A percentile compares a stretch with the other conserved stretches of the same genome.
Conservation (phyloP, 2,888 invertebrate genomes). For the Dynastes hyllus region DNA sequence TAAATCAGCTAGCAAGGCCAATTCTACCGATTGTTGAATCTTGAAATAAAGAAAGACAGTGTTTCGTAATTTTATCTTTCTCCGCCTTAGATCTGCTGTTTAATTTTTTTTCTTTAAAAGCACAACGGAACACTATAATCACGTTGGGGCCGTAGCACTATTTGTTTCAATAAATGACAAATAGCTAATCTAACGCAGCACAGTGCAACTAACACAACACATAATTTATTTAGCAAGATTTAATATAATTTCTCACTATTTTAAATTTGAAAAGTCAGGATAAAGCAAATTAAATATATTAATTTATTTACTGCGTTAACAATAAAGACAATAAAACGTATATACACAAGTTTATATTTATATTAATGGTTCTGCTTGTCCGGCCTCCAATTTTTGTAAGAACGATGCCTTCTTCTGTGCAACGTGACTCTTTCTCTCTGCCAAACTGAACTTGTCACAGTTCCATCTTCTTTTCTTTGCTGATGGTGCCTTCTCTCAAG, state of each 20-base stretch:
- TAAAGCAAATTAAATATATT: slow-evolving; percentile 3
- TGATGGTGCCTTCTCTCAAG: slow-evolving; percentile 71
- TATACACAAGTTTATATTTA: slow-evolving; percentile 57
- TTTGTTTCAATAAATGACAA: too few relatives aligned
- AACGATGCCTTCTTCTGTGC: slow-evolving; percentile 95
- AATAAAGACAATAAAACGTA: slow-evolving; percentile 13
- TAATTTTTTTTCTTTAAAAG: too few relatives aligned
- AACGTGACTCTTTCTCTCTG: slow-evolving; percentile 93
- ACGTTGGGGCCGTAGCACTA: too few relatives aligned
- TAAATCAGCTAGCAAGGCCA: too few relatives aligned
- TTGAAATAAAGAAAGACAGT: too few relatives aligned
- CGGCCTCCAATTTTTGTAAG: slow-evolving; percentile 78
- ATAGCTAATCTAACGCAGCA: too few relatives aligned
- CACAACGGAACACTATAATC: too few relatives aligned
- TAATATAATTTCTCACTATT: background rate
- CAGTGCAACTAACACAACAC: too few relatives aligned
- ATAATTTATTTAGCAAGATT: too few relatives aligned
- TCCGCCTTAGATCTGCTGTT: too few relatives aligned
- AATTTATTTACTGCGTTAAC: slow-evolving; percentile 12
- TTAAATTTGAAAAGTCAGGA: background rate
- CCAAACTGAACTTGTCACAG: slow-evolving; percentile 89
- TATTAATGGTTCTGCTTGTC: slow-evolving; percentile 70
- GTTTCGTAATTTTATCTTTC: too few relatives aligned
- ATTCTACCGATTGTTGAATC: too few relatives aligned
- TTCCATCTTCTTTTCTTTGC: slow-evolving; percentile 89